Conservation (phyloP, 1,140 invertebrate genomes). For the Drosophila ercepeae region DNA sequence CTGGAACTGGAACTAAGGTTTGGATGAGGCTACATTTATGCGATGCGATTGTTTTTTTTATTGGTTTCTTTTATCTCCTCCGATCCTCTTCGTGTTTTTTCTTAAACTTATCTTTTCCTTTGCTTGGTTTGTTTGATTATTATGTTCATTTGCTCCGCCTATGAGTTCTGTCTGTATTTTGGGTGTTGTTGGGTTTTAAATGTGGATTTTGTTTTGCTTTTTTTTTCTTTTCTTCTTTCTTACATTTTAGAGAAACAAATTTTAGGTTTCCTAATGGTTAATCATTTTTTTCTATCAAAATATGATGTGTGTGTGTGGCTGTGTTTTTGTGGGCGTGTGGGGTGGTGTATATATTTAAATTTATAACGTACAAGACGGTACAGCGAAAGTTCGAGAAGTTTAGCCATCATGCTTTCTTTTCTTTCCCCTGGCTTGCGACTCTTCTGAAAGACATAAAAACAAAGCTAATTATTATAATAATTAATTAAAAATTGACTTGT, state of each 20-base stretch:
- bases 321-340: conserved; percentile 48
- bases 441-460: conserved; percentile 61
- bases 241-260: conserved; percentile 75
- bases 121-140: conserved; percentile 68
- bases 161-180: conserved; percentile 15
- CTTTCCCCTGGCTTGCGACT: conserved; percentile 87
- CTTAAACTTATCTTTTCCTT: conserved; percentile 63
- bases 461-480: not conserved
- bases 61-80: conserved; percentile 23
- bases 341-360: conserved; percentile 62
- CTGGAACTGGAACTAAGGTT: conserved; percentile 50
- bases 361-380: conserved; percentile 77
- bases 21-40: conserved; percentile 46
- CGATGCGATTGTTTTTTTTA: conserved; percentile 6
- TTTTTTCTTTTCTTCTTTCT: conserved; percentile 51
- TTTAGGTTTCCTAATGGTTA: conserved; percentile 48
- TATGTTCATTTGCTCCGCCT: conserved; percentile 50
- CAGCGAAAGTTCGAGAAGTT: conserved; percentile 40
- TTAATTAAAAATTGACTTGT: not conserved
- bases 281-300: conserved; percentile 67
- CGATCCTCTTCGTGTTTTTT: conserved; percentile 22
- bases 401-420: conserved; percentile 89
- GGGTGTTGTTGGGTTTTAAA: conserved; percentile 22
- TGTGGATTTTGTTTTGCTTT: conserved; percentile 31
- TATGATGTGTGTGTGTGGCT: conserved; percentile 70